Evolutionary conservation across 1,140 invertebrate species (phyloP).

Genomic region (Pantala flavescens): DNA sequence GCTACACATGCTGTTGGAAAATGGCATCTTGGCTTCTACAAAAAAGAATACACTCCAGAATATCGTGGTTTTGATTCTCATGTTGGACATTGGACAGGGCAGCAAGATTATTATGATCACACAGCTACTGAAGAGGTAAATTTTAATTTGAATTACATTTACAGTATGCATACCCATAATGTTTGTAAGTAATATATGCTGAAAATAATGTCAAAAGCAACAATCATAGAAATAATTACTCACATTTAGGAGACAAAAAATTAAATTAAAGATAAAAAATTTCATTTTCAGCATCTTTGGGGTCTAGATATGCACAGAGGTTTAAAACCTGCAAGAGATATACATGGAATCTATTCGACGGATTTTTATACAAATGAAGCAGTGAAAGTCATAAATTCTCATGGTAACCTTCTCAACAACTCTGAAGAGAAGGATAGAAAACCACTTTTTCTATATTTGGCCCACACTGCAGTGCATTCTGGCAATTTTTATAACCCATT

Average conservation of each 20-base stretch:
- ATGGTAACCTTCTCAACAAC: constrained; percentile 31
- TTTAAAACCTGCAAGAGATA: constrained; percentile 54
- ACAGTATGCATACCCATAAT: neutral
- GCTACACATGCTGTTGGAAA: constrained; percentile 58
- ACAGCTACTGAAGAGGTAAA: constrained; percentile 22
- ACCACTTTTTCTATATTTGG: constrained; percentile 56
- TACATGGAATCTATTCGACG: constrained; percentile 74
- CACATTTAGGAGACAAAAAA: too few relatives aligned
- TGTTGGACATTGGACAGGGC: constrained; percentile 52
- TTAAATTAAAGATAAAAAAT: too few relatives aligned
- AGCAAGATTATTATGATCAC: constrained; percentile 53
- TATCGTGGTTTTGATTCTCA: constrained; percentile 54
- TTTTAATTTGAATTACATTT: neutral
- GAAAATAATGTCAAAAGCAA: neutral
- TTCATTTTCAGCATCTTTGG: constrained; percentile 37
- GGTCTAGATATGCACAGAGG: constrained; percentile 57
- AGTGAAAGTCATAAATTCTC: constrained; percentile 39
- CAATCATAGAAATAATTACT: too few relatives aligned
- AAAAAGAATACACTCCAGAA: constrained; percentile 46
- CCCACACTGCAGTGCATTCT: constrained; percentile 46
- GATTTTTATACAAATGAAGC: constrained; percentile 71
- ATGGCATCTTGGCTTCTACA: constrained; percentile 55
- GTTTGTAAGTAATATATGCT: neutral
- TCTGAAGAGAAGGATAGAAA: constrained; percentile 38
- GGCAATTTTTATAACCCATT: constrained; percentile 33